These are phyloP conservation scores for Geotrypetes seraphini DNA, from an alignment of 2,797 vertebrate species.

Conservation along the genomic window DNA sequence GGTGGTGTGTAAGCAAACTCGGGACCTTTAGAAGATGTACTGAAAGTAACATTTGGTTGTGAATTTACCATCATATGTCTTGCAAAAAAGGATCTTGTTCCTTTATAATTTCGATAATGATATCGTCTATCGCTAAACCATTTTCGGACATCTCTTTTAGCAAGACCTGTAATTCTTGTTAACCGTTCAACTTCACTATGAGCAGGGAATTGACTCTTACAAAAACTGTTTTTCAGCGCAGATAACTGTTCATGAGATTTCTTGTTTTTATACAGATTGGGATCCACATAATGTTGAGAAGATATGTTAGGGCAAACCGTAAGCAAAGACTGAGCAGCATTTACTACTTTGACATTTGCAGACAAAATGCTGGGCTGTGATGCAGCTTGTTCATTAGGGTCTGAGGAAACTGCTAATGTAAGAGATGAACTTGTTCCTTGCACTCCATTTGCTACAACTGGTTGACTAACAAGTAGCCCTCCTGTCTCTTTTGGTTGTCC, in stretches of 20 bases:
- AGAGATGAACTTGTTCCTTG: conserved; percentile 77
- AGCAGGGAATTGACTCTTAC: conserved; percentile 77
- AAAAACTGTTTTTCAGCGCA: conserved; percentile 86
- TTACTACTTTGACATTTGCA: conserved; percentile 49
- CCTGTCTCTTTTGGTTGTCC: conserved; percentile 57
- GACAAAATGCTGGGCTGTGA: conserved; percentile 61
- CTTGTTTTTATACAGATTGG: conserved; percentile 80
- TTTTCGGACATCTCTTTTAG: conserved; percentile 87
- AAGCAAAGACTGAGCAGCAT: conserved; percentile 52
- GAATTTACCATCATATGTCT: conserved; percentile 52
- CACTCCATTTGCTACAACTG: conserved; percentile 81
- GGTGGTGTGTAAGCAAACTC: conserved; percentile 20
- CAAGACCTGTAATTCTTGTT: conserved; percentile 78
- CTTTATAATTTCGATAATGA: conserved; percentile 76
- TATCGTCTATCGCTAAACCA: conserved; percentile 96
- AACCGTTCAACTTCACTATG: conserved; percentile 87
- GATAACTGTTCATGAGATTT: conserved; percentile 89
- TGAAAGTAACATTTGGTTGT: conserved; percentile 47
- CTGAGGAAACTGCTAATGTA: conserved; percentile 67
- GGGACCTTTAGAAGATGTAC: conserved; percentile 46
- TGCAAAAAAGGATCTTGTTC: conserved; percentile 26
- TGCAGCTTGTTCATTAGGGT: conserved; percentile 62
- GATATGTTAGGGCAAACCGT: conserved; percentile 55
- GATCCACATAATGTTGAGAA: conserved; percentile 63
- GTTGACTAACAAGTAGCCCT: conserved; percentile 84